Conservation (phyloP, 2,113 vertebrate species). For the Capreolus pygargus region DNA sequence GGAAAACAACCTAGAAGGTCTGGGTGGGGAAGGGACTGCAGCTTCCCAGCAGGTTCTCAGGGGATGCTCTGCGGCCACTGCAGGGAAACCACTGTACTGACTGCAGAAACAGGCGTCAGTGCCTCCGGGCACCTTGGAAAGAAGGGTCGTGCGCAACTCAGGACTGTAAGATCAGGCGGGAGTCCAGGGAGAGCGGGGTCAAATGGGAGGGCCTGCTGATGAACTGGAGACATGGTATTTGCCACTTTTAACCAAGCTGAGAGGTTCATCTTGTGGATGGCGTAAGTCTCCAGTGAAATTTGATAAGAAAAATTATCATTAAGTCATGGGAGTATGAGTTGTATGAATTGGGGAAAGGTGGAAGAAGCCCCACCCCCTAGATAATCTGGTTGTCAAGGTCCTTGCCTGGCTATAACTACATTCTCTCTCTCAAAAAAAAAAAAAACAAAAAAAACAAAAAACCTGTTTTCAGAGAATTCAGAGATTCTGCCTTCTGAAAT, state of each 20-base stretch:
- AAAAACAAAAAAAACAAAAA: accelerated
- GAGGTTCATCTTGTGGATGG: not conserved
- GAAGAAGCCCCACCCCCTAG: not conserved
- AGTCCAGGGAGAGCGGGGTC: not conserved
- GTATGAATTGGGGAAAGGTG: not conserved
- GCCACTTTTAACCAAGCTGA: not conserved
- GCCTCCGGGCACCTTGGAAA: not conserved
- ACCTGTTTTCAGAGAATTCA: not conserved
- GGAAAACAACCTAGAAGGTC: not conserved
- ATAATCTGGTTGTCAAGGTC: not conserved
- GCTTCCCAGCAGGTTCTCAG: not conserved
- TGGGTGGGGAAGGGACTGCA: not conserved
- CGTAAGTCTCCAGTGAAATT: not conserved
- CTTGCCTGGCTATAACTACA: not conserved
- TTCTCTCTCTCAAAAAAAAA: not conserved
- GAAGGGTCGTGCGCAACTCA: not conserved
- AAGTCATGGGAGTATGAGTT: not conserved
- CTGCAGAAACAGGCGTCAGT: not conserved
- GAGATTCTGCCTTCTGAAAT: not conserved
- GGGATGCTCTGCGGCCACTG: not conserved
- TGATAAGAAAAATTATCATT: not conserved
- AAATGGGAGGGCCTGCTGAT: not conserved
- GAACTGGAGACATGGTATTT: not conserved
- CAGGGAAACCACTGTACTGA: not conserved
- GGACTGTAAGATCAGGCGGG: not conserved